Evolutionary conservation across 2,113 vertebrate species (phyloP).

Genomic region (Anarhynchus alexandrinus): DNA sequence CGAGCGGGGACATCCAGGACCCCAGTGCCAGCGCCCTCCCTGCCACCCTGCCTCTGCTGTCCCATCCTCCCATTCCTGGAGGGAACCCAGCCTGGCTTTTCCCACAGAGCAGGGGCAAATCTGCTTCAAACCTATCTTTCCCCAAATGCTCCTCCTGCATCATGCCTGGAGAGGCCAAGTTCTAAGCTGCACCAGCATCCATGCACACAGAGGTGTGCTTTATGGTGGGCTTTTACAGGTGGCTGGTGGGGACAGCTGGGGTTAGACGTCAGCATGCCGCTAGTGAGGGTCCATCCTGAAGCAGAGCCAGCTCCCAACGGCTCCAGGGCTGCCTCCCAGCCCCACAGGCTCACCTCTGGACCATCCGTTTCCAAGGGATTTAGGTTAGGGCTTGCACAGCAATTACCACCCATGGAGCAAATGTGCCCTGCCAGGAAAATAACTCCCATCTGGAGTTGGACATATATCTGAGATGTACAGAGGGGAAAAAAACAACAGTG

Average conservation of each 20-base stretch:
- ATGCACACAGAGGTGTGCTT: not conserved
- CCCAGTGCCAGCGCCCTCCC: not conserved
- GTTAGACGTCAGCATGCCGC: not conserved
- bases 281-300: not conserved
- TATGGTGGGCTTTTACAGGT: not conserved
- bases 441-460: not conserved
- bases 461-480: not conserved
- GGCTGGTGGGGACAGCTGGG: not conserved
- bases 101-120: not conserved
- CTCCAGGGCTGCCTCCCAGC: not conserved
- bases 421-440: not conserved
- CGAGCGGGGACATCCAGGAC: not conserved
- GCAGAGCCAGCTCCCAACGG: accelerated
- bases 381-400: not conserved
- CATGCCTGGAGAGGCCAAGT: accelerated
- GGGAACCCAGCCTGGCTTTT: not conserved
- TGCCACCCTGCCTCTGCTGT: not conserved
- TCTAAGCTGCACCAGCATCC: not conserved
- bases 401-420: not conserved
- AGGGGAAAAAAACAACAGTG: not conserved
- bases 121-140: not conserved
- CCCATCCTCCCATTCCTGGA: not conserved
- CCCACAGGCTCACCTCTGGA: not conserved
- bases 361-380: not conserved
- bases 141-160: not conserved